phyloP scores from a whole-genome alignment of 2,113 vertebrate species.

The Neotoma lepida region DNA sequence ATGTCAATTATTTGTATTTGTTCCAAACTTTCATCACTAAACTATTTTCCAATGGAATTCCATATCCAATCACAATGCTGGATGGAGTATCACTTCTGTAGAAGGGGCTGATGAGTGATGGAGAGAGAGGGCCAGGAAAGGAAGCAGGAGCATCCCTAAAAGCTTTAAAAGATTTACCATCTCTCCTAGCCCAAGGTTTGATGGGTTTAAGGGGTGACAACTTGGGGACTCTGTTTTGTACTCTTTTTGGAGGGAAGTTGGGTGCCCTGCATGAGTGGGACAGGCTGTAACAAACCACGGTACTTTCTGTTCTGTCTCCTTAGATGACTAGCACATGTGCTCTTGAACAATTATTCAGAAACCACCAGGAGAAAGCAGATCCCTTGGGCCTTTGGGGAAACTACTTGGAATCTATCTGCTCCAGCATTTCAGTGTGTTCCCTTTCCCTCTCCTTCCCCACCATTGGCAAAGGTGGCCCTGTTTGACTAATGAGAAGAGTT shows the following conservation, averaged over 20 bases:
- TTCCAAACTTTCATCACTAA: neutral
- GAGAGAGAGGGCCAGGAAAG: neutral
- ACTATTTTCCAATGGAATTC: neutral
- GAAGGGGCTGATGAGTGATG: neutral
- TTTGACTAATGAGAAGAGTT: slow-evolving; percentile 26
- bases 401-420: slow-evolving; percentile 82
- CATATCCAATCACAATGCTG: neutral
- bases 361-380: slow-evolving; percentile 80
- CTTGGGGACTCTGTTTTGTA: slow-evolving; percentile 45
- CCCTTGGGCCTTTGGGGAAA: slow-evolving; percentile 83
- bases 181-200: neutral
- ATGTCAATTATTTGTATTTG: neutral
- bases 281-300: slow-evolving; percentile 81
- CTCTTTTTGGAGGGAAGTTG: slow-evolving; percentile 78
- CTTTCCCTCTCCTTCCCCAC: slow-evolving; percentile 61
- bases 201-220: neutral
- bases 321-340: slow-evolving; percentile 86
- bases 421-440: slow-evolving; percentile 77
- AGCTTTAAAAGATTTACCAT: neutral
- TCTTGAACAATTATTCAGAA: slow-evolving; percentile 85
- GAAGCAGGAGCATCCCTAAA: neutral
- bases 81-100: neutral
- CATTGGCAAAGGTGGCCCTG: slow-evolving; percentile 59
- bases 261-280: slow-evolving; percentile 77
- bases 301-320: slow-evolving; percentile 84